These are phyloP conservation scores for Chaetorhynchus papuensis DNA, from an alignment of 2,113 vertebrate species.

Conservation along the genomic window DNA sequence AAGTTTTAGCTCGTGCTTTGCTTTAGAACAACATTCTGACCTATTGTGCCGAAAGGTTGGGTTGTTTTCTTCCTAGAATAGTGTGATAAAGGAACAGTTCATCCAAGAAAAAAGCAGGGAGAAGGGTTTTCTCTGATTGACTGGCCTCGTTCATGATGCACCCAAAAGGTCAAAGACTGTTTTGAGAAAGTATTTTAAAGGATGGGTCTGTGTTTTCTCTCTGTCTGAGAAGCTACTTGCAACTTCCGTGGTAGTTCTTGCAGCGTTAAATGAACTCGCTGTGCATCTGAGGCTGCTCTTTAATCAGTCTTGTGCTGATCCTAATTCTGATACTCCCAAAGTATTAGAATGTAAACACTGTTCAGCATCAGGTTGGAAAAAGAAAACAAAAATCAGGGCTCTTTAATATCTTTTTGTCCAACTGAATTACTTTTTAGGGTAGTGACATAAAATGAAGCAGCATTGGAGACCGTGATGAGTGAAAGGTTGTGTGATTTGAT, in stretches of 20 bases:
- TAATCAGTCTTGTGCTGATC: not conserved
- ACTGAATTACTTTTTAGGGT: not conserved
- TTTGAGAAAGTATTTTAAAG: slow-evolving; percentile 60
- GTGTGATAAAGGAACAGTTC: not conserved
- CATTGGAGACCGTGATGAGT: accelerated
- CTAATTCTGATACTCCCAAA: not conserved
- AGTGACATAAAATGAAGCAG: not conserved
- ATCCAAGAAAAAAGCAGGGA: not conserved
- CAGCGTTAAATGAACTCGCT: not conserved
- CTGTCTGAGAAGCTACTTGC: slow-evolving; percentile 33
- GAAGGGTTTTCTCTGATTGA: slow-evolving; percentile 35
- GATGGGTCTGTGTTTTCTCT: slow-evolving; percentile 57
- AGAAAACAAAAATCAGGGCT: not conserved
- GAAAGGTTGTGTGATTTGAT: not conserved
- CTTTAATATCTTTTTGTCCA: not conserved
- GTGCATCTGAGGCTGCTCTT: not conserved
- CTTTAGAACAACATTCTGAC: not conserved
- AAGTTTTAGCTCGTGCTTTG: not conserved
- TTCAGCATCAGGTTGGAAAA: not conserved
- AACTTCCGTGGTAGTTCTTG: not conserved
- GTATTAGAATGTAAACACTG: not conserved
- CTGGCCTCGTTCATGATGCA: slow-evolving; percentile 48
- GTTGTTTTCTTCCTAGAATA: not conserved
- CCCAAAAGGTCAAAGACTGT: slow-evolving; percentile 57
- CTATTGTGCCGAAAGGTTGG: not conserved